Conservation (phyloP, 2,113 vertebrate species). For the Larimichthys crocea region DNA sequence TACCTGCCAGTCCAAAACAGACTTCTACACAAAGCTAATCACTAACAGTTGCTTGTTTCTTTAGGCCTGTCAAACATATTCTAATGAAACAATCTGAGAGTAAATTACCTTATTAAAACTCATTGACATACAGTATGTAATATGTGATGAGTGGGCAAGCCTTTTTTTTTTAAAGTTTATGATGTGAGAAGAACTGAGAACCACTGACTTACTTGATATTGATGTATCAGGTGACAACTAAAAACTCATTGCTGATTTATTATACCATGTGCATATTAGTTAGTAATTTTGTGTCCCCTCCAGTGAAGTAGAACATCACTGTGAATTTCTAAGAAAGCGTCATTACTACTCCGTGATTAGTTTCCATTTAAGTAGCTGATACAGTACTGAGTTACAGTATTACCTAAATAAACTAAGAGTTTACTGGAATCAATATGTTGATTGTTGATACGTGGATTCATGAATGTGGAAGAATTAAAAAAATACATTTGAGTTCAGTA, state of each 20-base stretch:
- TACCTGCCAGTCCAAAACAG: neutral
- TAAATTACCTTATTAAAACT: neutral
- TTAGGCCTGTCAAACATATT: neutral
- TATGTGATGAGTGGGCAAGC: neutral
- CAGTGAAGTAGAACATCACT: no score
- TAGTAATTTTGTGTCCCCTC: neutral
- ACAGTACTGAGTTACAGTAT: neutral
- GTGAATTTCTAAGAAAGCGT: neutral
- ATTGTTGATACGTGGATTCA: neutral
- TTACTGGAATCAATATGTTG: neutral
- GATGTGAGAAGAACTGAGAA: neutral
- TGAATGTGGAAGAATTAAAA: neutral
- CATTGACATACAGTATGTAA: neutral
- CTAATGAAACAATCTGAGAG: neutral
- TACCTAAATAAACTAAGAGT: neutral
- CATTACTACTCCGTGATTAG: neutral
- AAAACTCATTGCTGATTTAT: neutral
- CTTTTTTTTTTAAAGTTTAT: neutral
- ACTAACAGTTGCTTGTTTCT: neutral
- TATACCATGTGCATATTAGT: neutral
- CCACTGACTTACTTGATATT: neutral
- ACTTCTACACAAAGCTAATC: no score
- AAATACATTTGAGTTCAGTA: neutral
- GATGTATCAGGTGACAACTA: neutral
- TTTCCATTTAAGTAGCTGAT: neutral